Evolutionary conservation across 1,140 invertebrate species (phyloP), one percentile per base, ranked within the genome.

Genomic region (Proales similis): DNA sequence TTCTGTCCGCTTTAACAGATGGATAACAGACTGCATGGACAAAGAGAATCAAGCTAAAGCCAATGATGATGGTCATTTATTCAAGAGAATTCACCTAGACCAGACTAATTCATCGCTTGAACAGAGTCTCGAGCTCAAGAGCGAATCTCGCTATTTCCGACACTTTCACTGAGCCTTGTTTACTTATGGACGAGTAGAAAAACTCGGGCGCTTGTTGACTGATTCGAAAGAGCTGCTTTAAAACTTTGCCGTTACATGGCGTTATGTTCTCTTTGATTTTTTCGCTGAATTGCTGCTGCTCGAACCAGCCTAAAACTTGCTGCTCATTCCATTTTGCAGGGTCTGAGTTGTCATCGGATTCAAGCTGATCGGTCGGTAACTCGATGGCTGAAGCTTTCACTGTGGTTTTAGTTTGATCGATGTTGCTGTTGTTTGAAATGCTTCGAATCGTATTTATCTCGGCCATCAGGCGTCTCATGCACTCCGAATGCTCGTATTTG

Each of bases 131-230:
- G 3, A 57, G n/a, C 30, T 57, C 51, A 12, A 9, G 45, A 42
- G 36, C 12, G 45, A 57, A 57, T 30, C 22, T 27, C 1, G 51
- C 51, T 7, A 57, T 9, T 14, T 57, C 51, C 30, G 36, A 27
- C 1, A 30, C 30, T 19, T 24, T 19, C 11, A 42, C 45, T 42
- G 6, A 9, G 30, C 45, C 27, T 9, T 57, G 39, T n/a, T 22
- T 39, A 19, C 29, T 64, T 20, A 65, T 42, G 4, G 46, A 48
- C 0, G 48, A 30, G 26, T 53, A 65, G 49, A 63, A 66, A 30
- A 64, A 49, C 45, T 66, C 65, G 6, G 64, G 65, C 24, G 65
- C 64, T 38, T 43, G 17, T 12, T 22, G 11, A 19, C 49, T 33
- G 49, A 66, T 60, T 22, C 42, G 12, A n/a, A 36, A n/a, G 12